phyloP scores from a whole-genome alignment of 2,797 vertebrate genomes.

The Decapterus maruadsi region DNA sequence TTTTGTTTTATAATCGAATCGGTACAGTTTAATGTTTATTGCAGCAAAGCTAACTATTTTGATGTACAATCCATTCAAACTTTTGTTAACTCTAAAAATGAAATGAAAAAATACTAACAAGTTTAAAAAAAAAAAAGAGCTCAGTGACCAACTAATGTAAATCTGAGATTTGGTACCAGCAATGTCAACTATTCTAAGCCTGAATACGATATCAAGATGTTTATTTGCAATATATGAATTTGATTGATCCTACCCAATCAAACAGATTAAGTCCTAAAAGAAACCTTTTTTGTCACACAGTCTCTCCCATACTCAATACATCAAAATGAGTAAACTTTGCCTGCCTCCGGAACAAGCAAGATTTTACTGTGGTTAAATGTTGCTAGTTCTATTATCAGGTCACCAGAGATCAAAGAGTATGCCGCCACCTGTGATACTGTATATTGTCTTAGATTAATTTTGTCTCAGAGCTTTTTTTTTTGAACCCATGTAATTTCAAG shows the following conservation, averaged over 20 bases:
- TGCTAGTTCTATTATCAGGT: conserved; percentile 67
- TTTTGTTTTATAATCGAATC: neutral
- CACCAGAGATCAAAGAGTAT: conserved; percentile 60
- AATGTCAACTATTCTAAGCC: conserved; percentile 7
- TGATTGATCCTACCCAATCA: neutral
- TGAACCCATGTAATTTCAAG: conserved; percentile 32
- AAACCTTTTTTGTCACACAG: neutral
- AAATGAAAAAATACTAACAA: neutral
- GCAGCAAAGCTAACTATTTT: conserved; percentile 24
- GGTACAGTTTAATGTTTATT: conserved; percentile 8
- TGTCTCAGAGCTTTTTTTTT: conserved; percentile 20
- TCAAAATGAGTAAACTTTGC: conserved; percentile 14
- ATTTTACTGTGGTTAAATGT: conserved; percentile 16
- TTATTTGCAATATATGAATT: neutral
- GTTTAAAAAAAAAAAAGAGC: conserved; percentile 31
- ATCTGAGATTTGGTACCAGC: conserved; percentile 20
- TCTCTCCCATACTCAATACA: neutral
- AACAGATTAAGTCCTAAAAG: neutral
- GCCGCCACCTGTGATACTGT: conserved; percentile 58
- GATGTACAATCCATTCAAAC: neutral
- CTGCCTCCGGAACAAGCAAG: conserved; percentile 25
- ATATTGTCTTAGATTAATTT: conserved; percentile 38
- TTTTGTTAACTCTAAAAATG: neutral
- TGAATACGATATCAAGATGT: neutral
- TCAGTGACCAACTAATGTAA: neutral